phyloP scores from a whole-genome alignment of 2,888 invertebrate genomes.

The Ernsta delagoae region DNA sequence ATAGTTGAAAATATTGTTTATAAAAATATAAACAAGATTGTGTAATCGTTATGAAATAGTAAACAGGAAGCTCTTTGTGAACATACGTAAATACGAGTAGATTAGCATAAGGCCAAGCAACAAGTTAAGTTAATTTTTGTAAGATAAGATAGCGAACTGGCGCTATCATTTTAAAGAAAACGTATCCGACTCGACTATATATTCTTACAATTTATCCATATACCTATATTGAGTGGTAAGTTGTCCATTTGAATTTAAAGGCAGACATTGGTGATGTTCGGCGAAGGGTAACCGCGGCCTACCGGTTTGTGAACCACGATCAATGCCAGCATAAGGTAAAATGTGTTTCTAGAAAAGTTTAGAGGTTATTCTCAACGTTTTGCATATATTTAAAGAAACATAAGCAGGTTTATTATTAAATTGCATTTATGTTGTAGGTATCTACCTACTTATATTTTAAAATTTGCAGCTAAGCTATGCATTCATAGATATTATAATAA shows the following conservation, averaged over 20 bases:
- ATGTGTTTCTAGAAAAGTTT: slow-evolving; percentile 69
- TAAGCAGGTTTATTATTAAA: too few species aligned
- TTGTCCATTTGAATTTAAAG: slow-evolving; percentile 27
- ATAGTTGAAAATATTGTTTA: not conserved
- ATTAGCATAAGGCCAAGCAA: slow-evolving; percentile 26
- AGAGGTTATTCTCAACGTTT: slow-evolving; percentile 48
- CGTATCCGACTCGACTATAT: not conserved
- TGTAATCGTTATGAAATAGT: slow-evolving; percentile 8
- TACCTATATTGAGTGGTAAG: not conserved
- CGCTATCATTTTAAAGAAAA: slow-evolving; percentile 1
- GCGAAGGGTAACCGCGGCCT: slow-evolving; percentile 79
- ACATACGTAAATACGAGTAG: slow-evolving; percentile 17
- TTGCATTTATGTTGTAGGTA: too few species aligned
- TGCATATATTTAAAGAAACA: too few species aligned
- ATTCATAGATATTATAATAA: too few species aligned
- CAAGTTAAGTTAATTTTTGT: not conserved
- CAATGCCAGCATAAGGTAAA: slow-evolving; percentile 79
- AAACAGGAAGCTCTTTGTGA: slow-evolving; percentile 34
- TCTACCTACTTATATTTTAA: too few species aligned
- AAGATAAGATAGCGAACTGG: not conserved
- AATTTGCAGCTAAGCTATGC: too few species aligned
- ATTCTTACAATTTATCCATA: slow-evolving; percentile 14
- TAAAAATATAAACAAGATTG: slow-evolving; percentile 8
- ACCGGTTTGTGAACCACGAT: slow-evolving; percentile 78
- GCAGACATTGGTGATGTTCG: slow-evolving; percentile 53